Evolutionary conservation across 2,797 vertebrate species (phyloP).

Genomic region (Cynodonichthys magdalenae): DNA sequence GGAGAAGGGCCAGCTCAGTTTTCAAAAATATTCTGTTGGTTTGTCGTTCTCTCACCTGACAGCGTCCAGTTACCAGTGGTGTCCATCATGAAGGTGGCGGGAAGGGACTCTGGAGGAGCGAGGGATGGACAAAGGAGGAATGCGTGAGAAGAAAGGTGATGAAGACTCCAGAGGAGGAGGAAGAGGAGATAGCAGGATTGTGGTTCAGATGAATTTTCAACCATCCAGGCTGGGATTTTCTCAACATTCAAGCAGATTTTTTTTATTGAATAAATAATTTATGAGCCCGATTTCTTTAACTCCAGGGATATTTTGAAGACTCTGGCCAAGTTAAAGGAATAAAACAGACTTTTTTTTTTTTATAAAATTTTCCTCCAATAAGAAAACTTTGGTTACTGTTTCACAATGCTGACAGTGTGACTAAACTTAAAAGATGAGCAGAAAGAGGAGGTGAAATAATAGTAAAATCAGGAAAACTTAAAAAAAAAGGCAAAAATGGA

Average conservation of each 20-base stretch:
- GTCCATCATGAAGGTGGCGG: conserved; percentile 64
- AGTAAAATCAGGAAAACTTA: conserved; percentile 31
- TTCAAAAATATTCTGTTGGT: not conserved
- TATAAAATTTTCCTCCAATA: conserved; percentile 5
- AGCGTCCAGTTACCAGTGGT: conserved; percentile 76
- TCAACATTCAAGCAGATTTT: conserved; percentile 10
- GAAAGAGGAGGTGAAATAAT: conserved; percentile 18
- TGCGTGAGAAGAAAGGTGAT: conserved; percentile 51
- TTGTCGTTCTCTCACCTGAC: conserved; percentile 77
- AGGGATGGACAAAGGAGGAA: conserved; percentile 70
- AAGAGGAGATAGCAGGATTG: conserved; percentile 26
- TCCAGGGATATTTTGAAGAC: conserved; percentile 25
- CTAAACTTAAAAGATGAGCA: conserved; percentile 20
- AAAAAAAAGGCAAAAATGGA: conserved; percentile 21
- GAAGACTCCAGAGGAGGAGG: conserved; percentile 36
- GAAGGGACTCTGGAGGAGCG: conserved; percentile 73
- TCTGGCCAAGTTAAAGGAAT: conserved; percentile 30
- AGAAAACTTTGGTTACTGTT: conserved; percentile 3
- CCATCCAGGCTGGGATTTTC: conserved; percentile 1
- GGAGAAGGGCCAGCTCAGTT: conserved; percentile 41
- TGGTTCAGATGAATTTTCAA: conserved; percentile 14
- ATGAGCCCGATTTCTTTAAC: conserved; percentile 27
- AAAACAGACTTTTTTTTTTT: conserved; percentile 39
- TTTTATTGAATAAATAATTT: conserved; percentile 1
- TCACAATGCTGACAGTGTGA: conserved; percentile 43